Evolutionary conservation across 1,140 invertebrate genomes (phyloP).

Genomic region (Tenebrio molitor): DNA sequence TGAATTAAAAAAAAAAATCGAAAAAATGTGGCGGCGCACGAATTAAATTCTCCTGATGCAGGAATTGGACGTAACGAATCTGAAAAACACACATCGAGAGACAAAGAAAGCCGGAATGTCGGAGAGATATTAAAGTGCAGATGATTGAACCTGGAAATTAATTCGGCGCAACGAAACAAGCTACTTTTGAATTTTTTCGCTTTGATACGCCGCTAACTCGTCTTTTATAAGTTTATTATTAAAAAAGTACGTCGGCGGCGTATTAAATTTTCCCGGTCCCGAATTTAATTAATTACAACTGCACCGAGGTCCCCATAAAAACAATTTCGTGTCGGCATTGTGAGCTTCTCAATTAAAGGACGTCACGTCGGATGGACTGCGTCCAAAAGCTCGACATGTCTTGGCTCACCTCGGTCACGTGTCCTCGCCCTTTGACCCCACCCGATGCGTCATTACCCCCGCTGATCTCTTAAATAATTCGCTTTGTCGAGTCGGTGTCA

Average conservation of each 20-base stretch:
- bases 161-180: background rate
- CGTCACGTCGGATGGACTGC: no score
- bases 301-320: background rate
- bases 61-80: no score
- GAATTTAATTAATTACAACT: constrained; percentile 34
- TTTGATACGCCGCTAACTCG: background rate
- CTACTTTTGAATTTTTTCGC: constrained; percentile 7
- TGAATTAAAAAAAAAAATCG: no score
- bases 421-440: no score
- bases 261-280: constrained; percentile 17
- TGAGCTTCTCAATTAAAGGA: constrained; percentile 3
- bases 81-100: constrained; percentile 1
- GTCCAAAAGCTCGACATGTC: no score
- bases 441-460: no score
- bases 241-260: background rate
- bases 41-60: no score
- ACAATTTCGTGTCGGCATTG: background rate
- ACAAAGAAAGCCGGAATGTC: background rate
- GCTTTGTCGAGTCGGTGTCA: background rate
- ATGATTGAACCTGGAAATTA: constrained; percentile 22
- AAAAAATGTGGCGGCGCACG: no score
- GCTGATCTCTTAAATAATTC: background rate
- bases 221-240: constrained; percentile 30
- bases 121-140: constrained; percentile 2
- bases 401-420: no score